Base-by-base conservation (phyloP, 2,888 invertebrate species). In the Pardosa pseudoannulata region DNA sequence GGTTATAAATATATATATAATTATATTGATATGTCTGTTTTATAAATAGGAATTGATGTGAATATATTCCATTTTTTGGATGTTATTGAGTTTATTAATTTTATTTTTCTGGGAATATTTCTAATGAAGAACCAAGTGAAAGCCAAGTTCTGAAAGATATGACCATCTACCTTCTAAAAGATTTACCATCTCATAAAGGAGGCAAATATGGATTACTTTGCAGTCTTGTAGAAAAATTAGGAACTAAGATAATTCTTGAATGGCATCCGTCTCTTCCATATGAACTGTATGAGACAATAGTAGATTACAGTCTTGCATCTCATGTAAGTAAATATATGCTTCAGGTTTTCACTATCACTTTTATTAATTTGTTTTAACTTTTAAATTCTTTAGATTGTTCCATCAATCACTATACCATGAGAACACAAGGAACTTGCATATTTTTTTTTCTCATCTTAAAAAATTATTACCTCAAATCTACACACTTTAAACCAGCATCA, bases 251-350 rank as follows among this genome's bases (percentile, higher is more conserved):
- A 73, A 88, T 93, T 41, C 89, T 93, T 27, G 71, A 90, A 28
- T 89, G 90, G 76, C 90, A 91, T 86, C 91, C 92, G 16, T 88
- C 90, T 86, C 90, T 93, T 32, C 91, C 92, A 1, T 88, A 88
- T 28, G 90, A 91, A 23, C 89, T 93, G 1, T 88, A 93, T 27
- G 65, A 88, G 23, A 91, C 91, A 79, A 89, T 92, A 81, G 89
- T 90, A 56, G 92, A 92, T 88, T 90, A 91, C 70, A 90, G 91
- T 1, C 89, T 92, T 73, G 91, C 92, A 16, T 91, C 91, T 72
- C 91, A 93, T 90, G 93, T 93, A 91, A 90, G 91, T 56, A 6
- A 56, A 23, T 56, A 36, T 36, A 9, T 36, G 36, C n/a, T n/a
- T n/a, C n/a, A n/a, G n/a, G n/a, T n/a, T n/a, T n/a, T n/a, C n/a